Conservation (phyloP, 2,113 vertebrate genomes). For the Melanerpes formicivorus region DNA sequence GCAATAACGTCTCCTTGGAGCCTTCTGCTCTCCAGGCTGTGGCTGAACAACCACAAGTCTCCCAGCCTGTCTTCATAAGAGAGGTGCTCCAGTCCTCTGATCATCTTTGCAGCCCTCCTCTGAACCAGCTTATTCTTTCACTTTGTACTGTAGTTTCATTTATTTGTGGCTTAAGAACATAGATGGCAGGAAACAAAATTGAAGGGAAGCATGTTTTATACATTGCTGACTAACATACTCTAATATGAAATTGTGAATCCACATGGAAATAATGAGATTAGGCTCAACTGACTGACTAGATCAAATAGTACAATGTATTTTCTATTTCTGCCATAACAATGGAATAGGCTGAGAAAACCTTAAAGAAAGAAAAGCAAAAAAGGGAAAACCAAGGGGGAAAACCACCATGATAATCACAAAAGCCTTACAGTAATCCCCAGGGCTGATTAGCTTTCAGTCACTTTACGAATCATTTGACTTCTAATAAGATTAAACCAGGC, state of each 20-base stretch:
- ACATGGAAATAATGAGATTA: constrained; percentile 23
- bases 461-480: constrained; percentile 19
- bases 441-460: constrained; percentile 46
- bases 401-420: not conserved
- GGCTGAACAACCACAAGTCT: too few species aligned
- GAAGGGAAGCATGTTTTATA: not conserved
- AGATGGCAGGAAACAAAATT: not conserved
- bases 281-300: not conserved
- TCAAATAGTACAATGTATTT: not conserved
- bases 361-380: not conserved
- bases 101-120: too few species aligned
- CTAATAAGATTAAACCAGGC: constrained; percentile 47
- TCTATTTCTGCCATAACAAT: not conserved
- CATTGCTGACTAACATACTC: not conserved
- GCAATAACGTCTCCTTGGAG: too few species aligned
- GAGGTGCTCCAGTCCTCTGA: too few species aligned
- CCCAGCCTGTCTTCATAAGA: too few species aligned
- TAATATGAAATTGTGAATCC: not conserved
- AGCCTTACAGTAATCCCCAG: constrained; percentile 9
- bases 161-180: not conserved
- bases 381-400: not conserved
- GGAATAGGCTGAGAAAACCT: not conserved
- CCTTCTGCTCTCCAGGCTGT: too few species aligned
- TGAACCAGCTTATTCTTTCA: too few species aligned
- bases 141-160: too few species aligned